phyloP scores from a whole-genome alignment of 2,113 vertebrate genomes.

The Callionymus lyra region DNA sequence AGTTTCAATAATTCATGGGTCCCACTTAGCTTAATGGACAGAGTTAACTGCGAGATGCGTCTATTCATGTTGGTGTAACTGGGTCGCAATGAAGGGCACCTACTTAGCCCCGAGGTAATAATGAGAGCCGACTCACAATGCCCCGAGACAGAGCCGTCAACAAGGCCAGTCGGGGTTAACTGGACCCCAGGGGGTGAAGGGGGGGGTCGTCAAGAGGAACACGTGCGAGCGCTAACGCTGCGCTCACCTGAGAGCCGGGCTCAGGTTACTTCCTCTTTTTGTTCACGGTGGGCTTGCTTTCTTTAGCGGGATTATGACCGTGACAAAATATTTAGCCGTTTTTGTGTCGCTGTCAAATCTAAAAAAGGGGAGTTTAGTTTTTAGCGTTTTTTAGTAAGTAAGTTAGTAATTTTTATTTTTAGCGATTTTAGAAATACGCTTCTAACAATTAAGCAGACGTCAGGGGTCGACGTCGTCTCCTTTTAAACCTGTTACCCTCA shows the following conservation, averaged over 20 bases:
- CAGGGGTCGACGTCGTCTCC: no score
- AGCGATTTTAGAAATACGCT: no score
- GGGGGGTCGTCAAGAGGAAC: constrained; percentile 14
- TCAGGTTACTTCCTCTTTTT: constrained; percentile 26
- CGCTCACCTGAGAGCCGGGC: constrained; percentile 34
- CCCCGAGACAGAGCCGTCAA: constrained; percentile 15
- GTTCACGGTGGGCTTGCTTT: constrained; percentile 19
- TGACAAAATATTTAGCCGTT: no score
- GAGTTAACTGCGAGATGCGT: constrained; percentile 49
- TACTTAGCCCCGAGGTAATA: constrained; percentile 32
- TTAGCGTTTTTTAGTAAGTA: no score
- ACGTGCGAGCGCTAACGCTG: constrained; percentile 22
- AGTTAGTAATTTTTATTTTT: no score
- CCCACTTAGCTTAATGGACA: constrained; percentile 65
- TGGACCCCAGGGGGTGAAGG: constrained; percentile 34
- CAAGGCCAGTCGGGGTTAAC: constrained; percentile 48
- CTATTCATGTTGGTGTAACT: constrained; percentile 30
- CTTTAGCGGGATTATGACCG: no score
- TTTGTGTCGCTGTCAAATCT: neutral
- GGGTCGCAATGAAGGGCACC: constrained; percentile 32
- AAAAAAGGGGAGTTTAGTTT: no score
- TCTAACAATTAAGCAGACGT: no score
- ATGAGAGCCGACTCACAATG: constrained; percentile 28
- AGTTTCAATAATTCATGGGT: constrained; percentile 51
- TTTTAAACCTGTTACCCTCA: no score